Evolutionary conservation across 2,888 invertebrate species (phyloP).

Genomic region (Synanthedon andrenaeformis): DNA sequence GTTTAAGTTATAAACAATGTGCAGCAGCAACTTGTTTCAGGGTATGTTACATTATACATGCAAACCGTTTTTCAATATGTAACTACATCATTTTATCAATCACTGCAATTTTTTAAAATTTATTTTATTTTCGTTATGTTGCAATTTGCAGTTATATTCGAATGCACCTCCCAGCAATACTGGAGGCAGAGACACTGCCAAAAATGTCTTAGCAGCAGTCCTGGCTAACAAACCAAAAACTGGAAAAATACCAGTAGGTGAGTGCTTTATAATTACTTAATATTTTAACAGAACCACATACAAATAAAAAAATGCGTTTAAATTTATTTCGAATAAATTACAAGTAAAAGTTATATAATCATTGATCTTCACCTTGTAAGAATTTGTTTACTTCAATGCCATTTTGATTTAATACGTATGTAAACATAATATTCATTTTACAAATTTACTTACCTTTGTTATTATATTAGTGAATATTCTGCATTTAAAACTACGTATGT

Average conservation of each 20-base stretch:
- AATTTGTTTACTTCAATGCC: background rate
- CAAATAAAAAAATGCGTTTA: slow-evolving; percentile 1
- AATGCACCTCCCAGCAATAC: slow-evolving; percentile 28
- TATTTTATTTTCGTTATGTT: slow-evolving; percentile 1
- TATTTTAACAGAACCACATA: background rate
- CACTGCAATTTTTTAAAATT: background rate
- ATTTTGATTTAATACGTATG: too few species aligned
- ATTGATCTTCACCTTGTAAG: slow-evolving; percentile 1
- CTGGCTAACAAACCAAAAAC: slow-evolving; percentile 62
- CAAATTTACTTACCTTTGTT: too few species aligned
- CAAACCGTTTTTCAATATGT: slow-evolving; percentile 2
- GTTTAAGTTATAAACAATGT: slow-evolving; percentile 42
- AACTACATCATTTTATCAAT: slow-evolving; percentile 4
- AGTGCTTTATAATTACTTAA: slow-evolving; percentile 14
- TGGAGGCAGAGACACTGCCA: slow-evolving; percentile 43
- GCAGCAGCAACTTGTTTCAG: slow-evolving; percentile 41
- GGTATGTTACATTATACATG: slow-evolving; percentile 24
- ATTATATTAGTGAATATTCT: too few species aligned
- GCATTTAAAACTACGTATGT: too few species aligned
- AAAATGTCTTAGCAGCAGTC: slow-evolving; percentile 63
- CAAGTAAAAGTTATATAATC: background rate
- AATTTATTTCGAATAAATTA: background rate
- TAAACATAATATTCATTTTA: too few species aligned
- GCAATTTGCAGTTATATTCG: slow-evolving; percentile 41
- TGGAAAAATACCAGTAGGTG: slow-evolving; percentile 64